These are phyloP conservation scores for Caenorhabditis panamensis DNA, from an alignment of 2,888 invertebrate species.

Conservation along the genomic window DNA sequence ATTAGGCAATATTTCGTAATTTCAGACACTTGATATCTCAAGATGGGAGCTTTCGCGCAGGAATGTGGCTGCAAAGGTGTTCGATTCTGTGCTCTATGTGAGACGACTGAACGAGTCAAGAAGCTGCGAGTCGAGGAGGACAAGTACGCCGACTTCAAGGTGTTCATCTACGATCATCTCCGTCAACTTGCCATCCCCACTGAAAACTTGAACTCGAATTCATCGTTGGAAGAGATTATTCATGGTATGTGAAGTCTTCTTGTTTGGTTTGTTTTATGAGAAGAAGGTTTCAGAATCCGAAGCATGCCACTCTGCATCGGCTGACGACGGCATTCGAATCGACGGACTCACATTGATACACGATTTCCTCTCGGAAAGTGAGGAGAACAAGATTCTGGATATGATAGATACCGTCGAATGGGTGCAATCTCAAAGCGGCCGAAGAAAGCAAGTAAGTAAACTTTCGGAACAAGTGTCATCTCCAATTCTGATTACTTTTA, in stretches of 20 bases:
- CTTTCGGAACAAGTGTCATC: too few species aligned
- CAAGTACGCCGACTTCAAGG: constrained; percentile 61
- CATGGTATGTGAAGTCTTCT: constrained; percentile 43
- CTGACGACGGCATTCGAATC: constrained; percentile 59
- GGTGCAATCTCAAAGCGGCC: constrained; percentile 93
- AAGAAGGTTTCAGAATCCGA: constrained; percentile 25
- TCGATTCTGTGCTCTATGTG: constrained; percentile 91
- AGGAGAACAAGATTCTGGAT: constrained; percentile 86
- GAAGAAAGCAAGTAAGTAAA: constrained; percentile 88
- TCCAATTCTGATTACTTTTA: background rate
- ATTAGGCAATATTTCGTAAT: constrained; percentile 16
- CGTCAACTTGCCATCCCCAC: constrained; percentile 52
- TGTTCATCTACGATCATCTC: constrained; percentile 61
- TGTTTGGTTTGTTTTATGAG: background rate
- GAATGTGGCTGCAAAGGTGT: constrained; percentile 94
- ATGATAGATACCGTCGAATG: constrained; percentile 90
- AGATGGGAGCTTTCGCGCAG: constrained; percentile 36
- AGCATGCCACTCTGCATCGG: constrained; percentile 18
- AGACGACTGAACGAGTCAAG: constrained; percentile 85
- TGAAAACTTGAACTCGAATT: constrained; percentile 53
- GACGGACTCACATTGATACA: constrained; percentile 81
- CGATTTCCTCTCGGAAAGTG: constrained; percentile 87
- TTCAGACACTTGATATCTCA: constrained; percentile 16
- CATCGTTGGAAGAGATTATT: constrained; percentile 64
- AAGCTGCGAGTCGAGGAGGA: constrained; percentile 66